phyloP scores from a whole-genome alignment of 2,797 vertebrate species.

The Synaphobranchus kaupii region DNA sequence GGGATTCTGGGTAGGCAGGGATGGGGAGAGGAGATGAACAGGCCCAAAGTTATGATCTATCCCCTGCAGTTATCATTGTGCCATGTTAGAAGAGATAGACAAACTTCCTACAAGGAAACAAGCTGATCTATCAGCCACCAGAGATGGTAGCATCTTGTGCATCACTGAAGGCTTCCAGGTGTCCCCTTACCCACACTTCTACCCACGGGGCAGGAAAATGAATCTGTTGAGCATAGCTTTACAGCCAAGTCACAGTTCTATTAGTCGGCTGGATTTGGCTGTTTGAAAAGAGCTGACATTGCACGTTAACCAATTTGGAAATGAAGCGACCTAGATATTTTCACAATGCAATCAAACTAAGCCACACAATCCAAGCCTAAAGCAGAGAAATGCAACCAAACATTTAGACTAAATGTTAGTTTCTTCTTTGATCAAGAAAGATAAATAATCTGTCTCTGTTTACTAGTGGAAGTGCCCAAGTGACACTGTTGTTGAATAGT shows the following conservation, averaged over 20 bases:
- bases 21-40: not conserved
- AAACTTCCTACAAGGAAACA: not conserved
- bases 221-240: not conserved
- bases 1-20: not conserved
- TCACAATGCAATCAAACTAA: slow-evolving; percentile 1
- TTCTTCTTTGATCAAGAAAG: not conserved
- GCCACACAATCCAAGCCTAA: not conserved
- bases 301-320: not conserved
- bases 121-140: not conserved
- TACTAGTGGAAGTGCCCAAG: slow-evolving; percentile 73
- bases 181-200: not conserved
- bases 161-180: not conserved
- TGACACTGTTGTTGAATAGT: slow-evolving; percentile 39
- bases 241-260: not conserved
- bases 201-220: not conserved
- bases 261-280: not conserved
- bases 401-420: not conserved
- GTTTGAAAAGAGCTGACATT: not conserved
- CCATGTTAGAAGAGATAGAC: not conserved
- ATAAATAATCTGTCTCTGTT: slow-evolving; percentile 20
- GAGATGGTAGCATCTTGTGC: not conserved
- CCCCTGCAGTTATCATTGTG: not conserved
- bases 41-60: not conserved
- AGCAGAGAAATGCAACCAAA: not conserved
- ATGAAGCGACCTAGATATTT: not conserved